A percentile compares a stretch with the other conserved stretches of the same genome.
Evolutionary conservation across 2,888 invertebrate species (phyloP).

Genomic region (Pterobdella sp.): DNA sequence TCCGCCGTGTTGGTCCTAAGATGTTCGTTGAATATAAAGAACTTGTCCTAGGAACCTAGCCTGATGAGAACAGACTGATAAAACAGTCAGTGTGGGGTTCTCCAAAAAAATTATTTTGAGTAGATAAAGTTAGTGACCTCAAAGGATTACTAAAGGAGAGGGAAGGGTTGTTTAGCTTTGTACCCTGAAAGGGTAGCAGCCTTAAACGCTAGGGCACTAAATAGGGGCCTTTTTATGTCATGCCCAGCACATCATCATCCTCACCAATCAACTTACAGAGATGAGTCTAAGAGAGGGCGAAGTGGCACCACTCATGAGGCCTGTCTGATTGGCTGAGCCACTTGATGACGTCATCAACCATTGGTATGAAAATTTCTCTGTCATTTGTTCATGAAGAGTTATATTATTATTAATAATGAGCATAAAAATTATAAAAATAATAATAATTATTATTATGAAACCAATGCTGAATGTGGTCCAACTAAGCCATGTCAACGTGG

Average conservation of each 20-base stretch:
- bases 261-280: conserved; percentile 58
- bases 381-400: neutral
- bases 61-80: no score
- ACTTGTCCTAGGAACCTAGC: no score
- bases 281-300: conserved; percentile 73
- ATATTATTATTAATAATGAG: neutral
- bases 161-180: neutral
- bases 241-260: neutral
- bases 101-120: no score
- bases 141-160: no score
- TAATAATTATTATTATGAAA: neutral
- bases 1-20: no score
- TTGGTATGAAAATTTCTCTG: conserved; percentile 68
- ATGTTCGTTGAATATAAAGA: no score
- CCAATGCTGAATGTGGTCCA: neutral
- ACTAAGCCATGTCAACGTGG: no score
- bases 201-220: neutral
- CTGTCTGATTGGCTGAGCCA: conserved; percentile 67
- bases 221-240: neutral
- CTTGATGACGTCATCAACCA: conserved; percentile 69
- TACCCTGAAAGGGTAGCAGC: neutral
- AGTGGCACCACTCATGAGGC: conserved; percentile 68
- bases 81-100: no score
- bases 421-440: neutral
- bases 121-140: no score